Evolutionary conservation across 2,113 vertebrate genomes (phyloP).

Genomic region (Brienomyrus longianalis): DNA sequence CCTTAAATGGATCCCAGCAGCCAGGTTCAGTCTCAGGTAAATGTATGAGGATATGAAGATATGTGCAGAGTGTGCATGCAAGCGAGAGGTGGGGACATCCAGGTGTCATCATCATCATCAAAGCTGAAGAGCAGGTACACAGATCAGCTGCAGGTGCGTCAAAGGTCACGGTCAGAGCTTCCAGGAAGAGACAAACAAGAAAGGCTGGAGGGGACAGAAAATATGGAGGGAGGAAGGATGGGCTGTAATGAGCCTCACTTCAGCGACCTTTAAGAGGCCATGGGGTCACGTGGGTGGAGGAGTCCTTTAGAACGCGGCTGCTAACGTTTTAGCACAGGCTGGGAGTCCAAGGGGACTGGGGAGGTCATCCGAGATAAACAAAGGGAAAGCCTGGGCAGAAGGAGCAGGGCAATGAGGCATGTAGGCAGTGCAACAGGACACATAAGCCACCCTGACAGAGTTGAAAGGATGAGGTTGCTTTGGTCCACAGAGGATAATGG

Average conservation of each 20-base stretch:
- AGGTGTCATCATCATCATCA: conserved; percentile 26
- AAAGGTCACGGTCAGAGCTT: conserved; percentile 33
- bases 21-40: not conserved
- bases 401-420: not conserved
- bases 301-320: not conserved
- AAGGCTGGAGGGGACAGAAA: conserved; percentile 23
- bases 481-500: not conserved
- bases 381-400: not conserved
- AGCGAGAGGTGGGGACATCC: conserved; percentile 18
- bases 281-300: not conserved
- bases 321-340: not conserved
- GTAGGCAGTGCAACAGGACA: not conserved
- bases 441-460: not conserved
- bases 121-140: conserved; percentile 34
- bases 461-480: not conserved
- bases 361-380: not conserved
- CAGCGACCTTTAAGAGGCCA: not conserved
- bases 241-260: conserved; percentile 28
- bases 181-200: conserved; percentile 31
- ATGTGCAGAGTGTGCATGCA: conserved; percentile 9
- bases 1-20: not conserved
- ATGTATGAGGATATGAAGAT: not conserved
- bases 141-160: conserved; percentile 32
- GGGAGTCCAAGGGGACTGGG: not conserved
- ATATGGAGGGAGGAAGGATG: conserved; percentile 49